Conservation (phyloP, 1,140 invertebrate species). For the Diabrotica undecimpunctata region DNA sequence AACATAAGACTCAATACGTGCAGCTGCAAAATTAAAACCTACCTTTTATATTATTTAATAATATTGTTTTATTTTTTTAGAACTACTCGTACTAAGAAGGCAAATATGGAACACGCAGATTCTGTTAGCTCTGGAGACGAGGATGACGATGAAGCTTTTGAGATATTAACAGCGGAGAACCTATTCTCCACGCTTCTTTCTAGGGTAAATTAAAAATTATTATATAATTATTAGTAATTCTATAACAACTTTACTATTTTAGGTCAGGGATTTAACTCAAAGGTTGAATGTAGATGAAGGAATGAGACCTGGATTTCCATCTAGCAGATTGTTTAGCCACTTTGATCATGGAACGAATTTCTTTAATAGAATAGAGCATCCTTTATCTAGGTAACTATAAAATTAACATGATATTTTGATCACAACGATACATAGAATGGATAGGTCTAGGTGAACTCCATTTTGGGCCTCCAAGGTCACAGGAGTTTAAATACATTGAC, state of each 20-base stretch:
- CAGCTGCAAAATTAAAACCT: too few relatives aligned
- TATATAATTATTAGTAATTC: background rate
- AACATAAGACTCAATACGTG: too few relatives aligned
- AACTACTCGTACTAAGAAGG: slow-evolving; percentile 67
- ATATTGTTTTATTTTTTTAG: slow-evolving; percentile 46
- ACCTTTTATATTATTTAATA: background rate
- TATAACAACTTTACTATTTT: slow-evolving; percentile 22
- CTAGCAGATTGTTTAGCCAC: slow-evolving; percentile 51
- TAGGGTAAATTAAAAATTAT: slow-evolving; percentile 54
- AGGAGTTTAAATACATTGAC: too few relatives aligned
- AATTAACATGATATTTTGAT: too few relatives aligned
- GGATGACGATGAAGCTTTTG: slow-evolving; percentile 85
- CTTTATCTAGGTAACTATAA: slow-evolving; percentile 38
- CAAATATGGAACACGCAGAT: slow-evolving; percentile 66
- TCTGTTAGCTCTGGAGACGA: slow-evolving; percentile 84
- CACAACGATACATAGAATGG: too few relatives aligned
- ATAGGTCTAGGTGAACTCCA: too few relatives aligned
- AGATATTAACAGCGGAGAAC: slow-evolving; percentile 84
- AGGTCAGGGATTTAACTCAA: slow-evolving; percentile 80
- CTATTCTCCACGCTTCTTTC: slow-evolving; percentile 82
- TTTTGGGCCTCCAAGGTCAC: too few relatives aligned
- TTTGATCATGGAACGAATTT: slow-evolving; percentile 45
- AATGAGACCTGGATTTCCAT: slow-evolving; percentile 55
- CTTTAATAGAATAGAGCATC: slow-evolving; percentile 40
- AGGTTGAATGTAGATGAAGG: slow-evolving; percentile 77